phyloP scores from a whole-genome alignment of 2,888 invertebrate genomes.

The Athripsodes cinereus region DNA sequence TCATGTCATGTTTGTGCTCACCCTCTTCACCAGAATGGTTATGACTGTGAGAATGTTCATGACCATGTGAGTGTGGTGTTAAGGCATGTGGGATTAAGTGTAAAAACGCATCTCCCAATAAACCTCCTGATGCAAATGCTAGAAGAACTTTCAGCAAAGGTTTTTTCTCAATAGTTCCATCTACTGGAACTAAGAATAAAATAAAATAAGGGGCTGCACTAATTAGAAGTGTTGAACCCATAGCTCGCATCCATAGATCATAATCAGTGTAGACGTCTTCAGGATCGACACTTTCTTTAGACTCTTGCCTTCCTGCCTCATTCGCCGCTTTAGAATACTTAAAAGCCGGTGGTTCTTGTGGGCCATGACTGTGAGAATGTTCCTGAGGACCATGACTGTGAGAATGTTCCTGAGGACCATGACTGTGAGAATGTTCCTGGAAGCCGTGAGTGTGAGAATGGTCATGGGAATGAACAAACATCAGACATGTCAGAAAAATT shows the following conservation, averaged over 20 bases:
- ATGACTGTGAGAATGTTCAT: conserved; percentile 42
- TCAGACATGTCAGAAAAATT: no score
- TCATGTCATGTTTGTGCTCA: conserved; percentile 69
- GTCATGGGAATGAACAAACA: conserved; percentile 8
- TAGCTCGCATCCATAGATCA: conserved; percentile 70
- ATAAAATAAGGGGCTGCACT: conserved; percentile 93
- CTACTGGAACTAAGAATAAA: conserved; percentile 87
- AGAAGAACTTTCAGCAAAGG: conserved; percentile 84
- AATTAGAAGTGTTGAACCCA: conserved; percentile 87
- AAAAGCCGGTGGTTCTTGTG: conserved; percentile 62
- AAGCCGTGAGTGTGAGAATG: conserved; percentile 4
- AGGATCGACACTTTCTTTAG: conserved; percentile 30
- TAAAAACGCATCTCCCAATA: conserved; percentile 96
- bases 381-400: conserved; percentile 7
- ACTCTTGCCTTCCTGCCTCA: conserved; percentile 2
- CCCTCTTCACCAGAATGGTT: conserved; percentile 49
- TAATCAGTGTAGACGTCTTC: conserved; percentile 28
- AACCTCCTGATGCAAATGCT: conserved; percentile 91
- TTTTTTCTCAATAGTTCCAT: conserved; percentile 76
- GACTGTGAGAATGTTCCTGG: conserved; percentile 12
- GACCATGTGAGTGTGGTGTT: conserved; percentile 44
- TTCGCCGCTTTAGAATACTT: conserved; percentile 79
- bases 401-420: conserved; percentile 14
- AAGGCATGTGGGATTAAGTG: conserved; percentile 97
- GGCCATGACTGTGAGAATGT: conserved; percentile 29